A percentile compares a stretch with the other conserved stretches of the same genome.
Evolutionary conservation across 2,113 vertebrate species (phyloP).

Genomic region (Myrmecobius fasciatus): DNA sequence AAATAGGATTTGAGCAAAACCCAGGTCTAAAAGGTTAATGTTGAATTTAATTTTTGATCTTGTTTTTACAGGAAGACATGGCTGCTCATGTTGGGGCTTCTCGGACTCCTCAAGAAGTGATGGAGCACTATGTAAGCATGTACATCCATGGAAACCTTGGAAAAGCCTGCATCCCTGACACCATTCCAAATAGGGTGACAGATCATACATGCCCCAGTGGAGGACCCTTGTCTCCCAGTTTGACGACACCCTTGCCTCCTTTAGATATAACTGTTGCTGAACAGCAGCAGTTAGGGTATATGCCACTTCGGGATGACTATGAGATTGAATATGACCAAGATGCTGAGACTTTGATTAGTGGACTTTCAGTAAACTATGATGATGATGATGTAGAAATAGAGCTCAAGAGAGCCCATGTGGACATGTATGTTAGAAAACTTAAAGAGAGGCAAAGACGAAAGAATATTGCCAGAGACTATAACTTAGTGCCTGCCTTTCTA

Average conservation of each 20-base stretch:
- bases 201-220: constrained; percentile 97
- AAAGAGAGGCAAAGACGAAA: constrained; percentile 94
- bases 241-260: constrained; percentile 94
- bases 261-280: constrained; percentile 93
- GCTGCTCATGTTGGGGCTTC: constrained; percentile 94
- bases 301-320: constrained; percentile 97
- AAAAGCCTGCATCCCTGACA: constrained; percentile 97
- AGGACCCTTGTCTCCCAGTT: constrained; percentile 93
- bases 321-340: constrained; percentile 98
- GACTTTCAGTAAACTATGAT: constrained; percentile 96
- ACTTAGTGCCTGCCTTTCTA: constrained; percentile 93
- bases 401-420: constrained; percentile 95
- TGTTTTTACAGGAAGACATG: constrained; percentile 93
- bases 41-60: background rate
- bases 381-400: constrained; percentile 98
- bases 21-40: rapidly evolving
- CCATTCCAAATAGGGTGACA: constrained; percentile 96
- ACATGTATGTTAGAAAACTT: constrained; percentile 98
- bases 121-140: constrained; percentile 99
- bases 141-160: constrained; percentile 99
- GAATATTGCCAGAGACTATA: constrained; percentile 96
- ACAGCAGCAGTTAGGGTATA: constrained; percentile 98
- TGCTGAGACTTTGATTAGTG: constrained; percentile 96
- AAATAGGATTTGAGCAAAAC: too few relatives aligned
- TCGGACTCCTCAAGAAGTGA: constrained; percentile 95